phyloP scores from a whole-genome alignment of 2,888 invertebrate species.

The Sphaerophoria taeniata region DNA sequence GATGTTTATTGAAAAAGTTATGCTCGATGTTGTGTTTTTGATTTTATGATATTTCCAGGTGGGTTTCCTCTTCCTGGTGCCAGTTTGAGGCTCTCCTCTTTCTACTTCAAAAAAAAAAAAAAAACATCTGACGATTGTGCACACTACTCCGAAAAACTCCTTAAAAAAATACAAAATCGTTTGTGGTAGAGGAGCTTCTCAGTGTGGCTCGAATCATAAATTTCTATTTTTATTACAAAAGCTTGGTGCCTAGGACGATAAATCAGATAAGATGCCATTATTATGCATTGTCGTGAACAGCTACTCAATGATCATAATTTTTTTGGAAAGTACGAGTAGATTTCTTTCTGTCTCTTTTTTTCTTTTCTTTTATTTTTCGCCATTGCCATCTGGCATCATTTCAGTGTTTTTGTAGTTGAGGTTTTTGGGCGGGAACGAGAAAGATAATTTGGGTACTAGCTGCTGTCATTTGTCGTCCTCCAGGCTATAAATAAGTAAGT shows the following conservation, averaged over 20 bases:
- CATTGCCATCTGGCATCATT: constrained; percentile 1
- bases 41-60: constrained; percentile 71
- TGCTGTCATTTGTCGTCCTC: constrained; percentile 50
- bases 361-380: neutral
- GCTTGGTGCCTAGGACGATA: constrained; percentile 50
- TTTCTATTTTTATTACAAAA: constrained; percentile 58
- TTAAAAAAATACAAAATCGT: neutral
- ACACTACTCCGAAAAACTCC: constrained; percentile 1
- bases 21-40: constrained; percentile 63
- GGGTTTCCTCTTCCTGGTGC: constrained; percentile 41
- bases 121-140: constrained; percentile 9
- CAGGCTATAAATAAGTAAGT: constrained; percentile 59
- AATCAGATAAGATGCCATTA: constrained; percentile 68
- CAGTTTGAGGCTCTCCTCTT: neutral
- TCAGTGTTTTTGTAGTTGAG: neutral
- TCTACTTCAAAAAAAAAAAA: neutral
- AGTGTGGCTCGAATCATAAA: constrained; percentile 53
- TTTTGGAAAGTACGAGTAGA: constrained; percentile 4
- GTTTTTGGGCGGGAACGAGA: neutral
- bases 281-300: constrained; percentile 70
- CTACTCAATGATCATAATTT: constrained; percentile 60
- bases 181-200: neutral
- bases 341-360: neutral
- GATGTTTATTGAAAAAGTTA: constrained; percentile 73
- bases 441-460: constrained; percentile 12